phyloP scores from a whole-genome alignment of 2,888 invertebrate species.

The Prosapia bicincta region DNA sequence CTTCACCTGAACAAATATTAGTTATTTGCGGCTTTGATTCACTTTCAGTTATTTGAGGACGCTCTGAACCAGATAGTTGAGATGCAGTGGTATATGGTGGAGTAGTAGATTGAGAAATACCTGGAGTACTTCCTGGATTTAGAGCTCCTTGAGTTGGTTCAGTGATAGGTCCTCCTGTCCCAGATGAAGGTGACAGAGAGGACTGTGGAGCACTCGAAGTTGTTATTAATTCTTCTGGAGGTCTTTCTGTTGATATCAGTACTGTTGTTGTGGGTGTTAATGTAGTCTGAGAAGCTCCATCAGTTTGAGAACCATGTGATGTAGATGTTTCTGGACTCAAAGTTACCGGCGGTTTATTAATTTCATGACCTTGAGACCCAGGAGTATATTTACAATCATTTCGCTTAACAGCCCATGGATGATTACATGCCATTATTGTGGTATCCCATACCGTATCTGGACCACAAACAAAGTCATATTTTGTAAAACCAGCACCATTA shows the following conservation, averaged over 20 bases:
- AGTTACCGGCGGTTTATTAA: conserved; percentile 8
- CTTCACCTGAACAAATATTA: conserved; percentile 52
- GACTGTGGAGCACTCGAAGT: no score
- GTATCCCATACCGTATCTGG: conserved; percentile 68
- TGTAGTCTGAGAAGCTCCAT: background rate
- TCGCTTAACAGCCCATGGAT: conserved; percentile 51
- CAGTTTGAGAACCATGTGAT: background rate
- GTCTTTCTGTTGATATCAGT: background rate
- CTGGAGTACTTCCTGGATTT: background rate
- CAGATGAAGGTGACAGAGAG: no score
- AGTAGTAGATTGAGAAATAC: background rate
- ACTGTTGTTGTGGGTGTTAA: background rate
- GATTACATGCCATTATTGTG: conserved; percentile 58
- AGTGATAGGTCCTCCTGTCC: no score
- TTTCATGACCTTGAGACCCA: background rate
- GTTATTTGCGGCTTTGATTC: conserved; percentile 5
- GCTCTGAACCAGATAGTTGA: conserved; percentile 15
- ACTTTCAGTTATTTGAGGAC: conserved; percentile 14
- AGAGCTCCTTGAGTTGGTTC: no score
- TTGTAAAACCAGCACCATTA: conserved; percentile 49
- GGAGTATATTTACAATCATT: conserved; percentile 35
- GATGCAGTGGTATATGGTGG: background rate
- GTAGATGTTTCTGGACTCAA: background rate
- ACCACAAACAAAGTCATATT: conserved; percentile 60
- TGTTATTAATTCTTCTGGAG: no score